These are phyloP conservation scores for Scomber colias DNA, from an alignment of 2,113 vertebrate genomes.

Conservation along the genomic window DNA sequence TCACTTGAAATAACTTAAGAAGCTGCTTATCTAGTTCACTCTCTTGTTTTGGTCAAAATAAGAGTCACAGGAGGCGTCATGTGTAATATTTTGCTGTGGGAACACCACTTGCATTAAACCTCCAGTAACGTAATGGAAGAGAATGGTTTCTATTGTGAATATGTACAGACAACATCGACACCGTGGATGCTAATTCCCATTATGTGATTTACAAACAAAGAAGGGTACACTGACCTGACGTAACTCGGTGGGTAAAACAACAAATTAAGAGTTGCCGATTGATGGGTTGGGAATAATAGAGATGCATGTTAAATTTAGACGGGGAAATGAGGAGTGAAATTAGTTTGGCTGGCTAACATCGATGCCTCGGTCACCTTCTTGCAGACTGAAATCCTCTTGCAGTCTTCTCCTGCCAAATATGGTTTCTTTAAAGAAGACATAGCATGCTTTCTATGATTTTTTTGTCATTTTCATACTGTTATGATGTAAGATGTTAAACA, in stretches of 20 bases:
- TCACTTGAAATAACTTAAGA: neutral
- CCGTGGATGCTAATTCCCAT: neutral
- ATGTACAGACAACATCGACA: neutral
- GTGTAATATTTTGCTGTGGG: slow-evolving; percentile 18
- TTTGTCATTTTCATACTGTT: too few relatives aligned
- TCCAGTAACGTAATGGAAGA: neutral
- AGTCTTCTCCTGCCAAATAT: too few relatives aligned
- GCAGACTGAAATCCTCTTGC: neutral
- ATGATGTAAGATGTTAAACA: too few relatives aligned
- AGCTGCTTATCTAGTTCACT: neutral
- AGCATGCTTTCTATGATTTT: too few relatives aligned
- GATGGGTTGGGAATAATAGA: neutral
- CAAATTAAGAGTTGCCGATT: neutral
- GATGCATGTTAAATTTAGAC: neutral
- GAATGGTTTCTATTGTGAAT: neutral
- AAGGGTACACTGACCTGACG: neutral
- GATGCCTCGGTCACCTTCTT: neutral
- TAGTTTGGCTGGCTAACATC: neutral
- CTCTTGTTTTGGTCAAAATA: slow-evolving; percentile 34
- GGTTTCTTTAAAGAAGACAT: too few relatives aligned
- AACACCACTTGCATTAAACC: neutral
- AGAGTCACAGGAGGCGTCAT: accelerated
- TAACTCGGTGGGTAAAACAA: neutral
- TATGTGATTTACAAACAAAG: neutral
- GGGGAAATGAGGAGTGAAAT: neutral